Conservation (phyloP, 2,888 invertebrate species). For the Sphecodes monilicornis region DNA sequence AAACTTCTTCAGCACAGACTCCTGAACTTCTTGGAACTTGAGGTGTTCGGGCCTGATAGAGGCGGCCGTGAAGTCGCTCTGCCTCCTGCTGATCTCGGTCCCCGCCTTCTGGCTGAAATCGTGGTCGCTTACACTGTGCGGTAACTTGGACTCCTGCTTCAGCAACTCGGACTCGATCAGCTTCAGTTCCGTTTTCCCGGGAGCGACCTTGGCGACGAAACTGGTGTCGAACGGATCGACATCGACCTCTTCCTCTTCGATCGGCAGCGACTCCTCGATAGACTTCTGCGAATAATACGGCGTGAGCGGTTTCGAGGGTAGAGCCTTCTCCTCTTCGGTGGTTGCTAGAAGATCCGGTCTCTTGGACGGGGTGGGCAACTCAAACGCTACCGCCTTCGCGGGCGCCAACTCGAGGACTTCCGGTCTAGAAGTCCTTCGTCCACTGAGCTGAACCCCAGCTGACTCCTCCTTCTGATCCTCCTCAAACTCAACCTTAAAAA, state of each 20-base stretch:
- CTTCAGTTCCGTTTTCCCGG: slow-evolving; percentile 87
- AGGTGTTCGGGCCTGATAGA: slow-evolving; percentile 63
- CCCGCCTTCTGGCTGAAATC: slow-evolving; percentile 87
- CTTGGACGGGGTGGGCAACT: slow-evolving; percentile 85
- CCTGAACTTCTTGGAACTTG: slow-evolving; percentile 56
- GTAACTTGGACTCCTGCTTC: slow-evolving; percentile 67
- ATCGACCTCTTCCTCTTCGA: slow-evolving; percentile 68
- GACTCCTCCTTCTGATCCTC: slow-evolving; percentile 42
- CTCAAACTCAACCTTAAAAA: slow-evolving; percentile 66
- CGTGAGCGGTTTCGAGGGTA: slow-evolving; percentile 90
- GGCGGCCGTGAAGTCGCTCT: slow-evolving; percentile 84
- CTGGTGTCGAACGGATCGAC: slow-evolving; percentile 90
- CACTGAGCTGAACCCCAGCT: neutral
- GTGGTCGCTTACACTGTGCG: slow-evolving; percentile 88
- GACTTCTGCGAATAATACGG: slow-evolving; percentile 90
- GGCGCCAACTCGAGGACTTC: slow-evolving; percentile 85
- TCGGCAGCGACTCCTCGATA: slow-evolving; percentile 86
- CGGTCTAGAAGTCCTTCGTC: slow-evolving; percentile 87
- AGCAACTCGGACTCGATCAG: slow-evolving; percentile 86
- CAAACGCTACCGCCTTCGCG: slow-evolving; percentile 86
- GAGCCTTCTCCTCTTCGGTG: slow-evolving; percentile 87
- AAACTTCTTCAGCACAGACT: slow-evolving; percentile 63
- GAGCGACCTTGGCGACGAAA: slow-evolving; percentile 85
- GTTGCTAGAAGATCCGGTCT: slow-evolving; percentile 86
- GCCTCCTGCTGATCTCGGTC: slow-evolving; percentile 82